Conservation (phyloP, 53 echinoderm and acorn worm genomes). For the Apostichopus leukothele region DNA sequence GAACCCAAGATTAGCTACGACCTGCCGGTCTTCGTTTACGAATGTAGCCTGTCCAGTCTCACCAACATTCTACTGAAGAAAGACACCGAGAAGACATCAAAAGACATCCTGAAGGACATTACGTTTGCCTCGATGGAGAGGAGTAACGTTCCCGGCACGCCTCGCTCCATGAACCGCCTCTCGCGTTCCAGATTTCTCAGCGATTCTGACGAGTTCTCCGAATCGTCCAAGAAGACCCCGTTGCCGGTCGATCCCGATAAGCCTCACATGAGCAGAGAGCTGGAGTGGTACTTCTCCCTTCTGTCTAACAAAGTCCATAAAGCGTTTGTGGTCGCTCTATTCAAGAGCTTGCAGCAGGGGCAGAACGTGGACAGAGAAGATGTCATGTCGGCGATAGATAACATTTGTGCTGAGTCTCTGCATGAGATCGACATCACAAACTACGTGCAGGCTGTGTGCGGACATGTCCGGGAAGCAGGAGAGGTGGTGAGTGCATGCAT, state of each 20-base stretch:
- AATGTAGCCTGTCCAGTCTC: slow-evolving; percentile 79
- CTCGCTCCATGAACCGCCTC: not conserved
- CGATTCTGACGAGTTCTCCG: slow-evolving; percentile 8
- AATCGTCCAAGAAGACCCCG: not conserved
- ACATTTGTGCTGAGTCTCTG: slow-evolving; percentile 81
- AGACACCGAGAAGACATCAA: slow-evolving; percentile 35
- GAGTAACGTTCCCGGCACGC: not conserved
- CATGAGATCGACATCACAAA: slow-evolving; percentile 92
- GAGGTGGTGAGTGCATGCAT: slow-evolving; percentile 47
- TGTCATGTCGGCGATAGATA: slow-evolving; percentile 79
- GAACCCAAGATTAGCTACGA: slow-evolving; percentile 38
- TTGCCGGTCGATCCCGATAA: not conserved
- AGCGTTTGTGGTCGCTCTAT: slow-evolving; percentile 83
- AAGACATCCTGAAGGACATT: slow-evolving; percentile 74
- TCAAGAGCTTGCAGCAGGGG: slow-evolving; percentile 78
- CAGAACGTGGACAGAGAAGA: slow-evolving; percentile 75
- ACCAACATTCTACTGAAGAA: slow-evolving; percentile 66
- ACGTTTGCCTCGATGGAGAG: slow-evolving; percentile 62
- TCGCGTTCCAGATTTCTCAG: not conserved
- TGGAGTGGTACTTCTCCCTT: slow-evolving; percentile 64
- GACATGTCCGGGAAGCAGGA: slow-evolving; percentile 71
- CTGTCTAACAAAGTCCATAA: slow-evolving; percentile 72
- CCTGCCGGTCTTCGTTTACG: slow-evolving; percentile 87
- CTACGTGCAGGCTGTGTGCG: slow-evolving; percentile 85
- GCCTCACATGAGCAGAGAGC: slow-evolving; percentile 54